phyloP scores from a whole-genome alignment of 2,888 invertebrate species.

The Drosophila meridiana region DNA sequence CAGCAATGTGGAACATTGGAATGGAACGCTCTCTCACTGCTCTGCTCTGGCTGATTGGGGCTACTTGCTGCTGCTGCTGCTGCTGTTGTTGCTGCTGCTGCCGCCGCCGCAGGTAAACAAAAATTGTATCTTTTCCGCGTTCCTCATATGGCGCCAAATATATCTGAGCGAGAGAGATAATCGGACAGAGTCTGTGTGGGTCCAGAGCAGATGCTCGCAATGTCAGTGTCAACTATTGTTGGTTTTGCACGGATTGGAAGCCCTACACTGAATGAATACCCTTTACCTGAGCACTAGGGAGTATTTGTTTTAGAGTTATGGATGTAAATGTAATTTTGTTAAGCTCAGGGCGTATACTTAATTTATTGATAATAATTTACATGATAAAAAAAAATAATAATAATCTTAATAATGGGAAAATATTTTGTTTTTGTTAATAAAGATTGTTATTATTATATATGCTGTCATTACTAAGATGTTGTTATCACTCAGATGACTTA shows the following conservation, averaged over 20 bases:
- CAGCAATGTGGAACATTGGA: conserved; percentile 47
- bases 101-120: conserved; percentile 49
- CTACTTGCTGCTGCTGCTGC: conserved; percentile 13
- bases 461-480: background rate
- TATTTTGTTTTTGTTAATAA: background rate
- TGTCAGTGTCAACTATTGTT: conserved; percentile 71
- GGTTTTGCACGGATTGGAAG: conserved; percentile 36
- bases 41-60: conserved; percentile 10
- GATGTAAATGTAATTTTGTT: background rate
- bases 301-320: background rate
- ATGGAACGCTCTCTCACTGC: conserved; percentile 50
- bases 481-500: background rate
- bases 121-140: conserved; percentile 45
- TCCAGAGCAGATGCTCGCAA: conserved; percentile 51
- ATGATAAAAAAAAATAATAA: background rate
- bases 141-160: conserved; percentile 55
- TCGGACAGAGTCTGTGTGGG: conserved; percentile 24
- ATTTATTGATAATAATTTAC: background rate
- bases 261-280: conserved; percentile 48
- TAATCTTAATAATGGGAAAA: no score
- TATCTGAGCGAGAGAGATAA: conserved; percentile 36
- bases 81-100: conserved; percentile 2
- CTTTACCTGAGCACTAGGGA: conserved; percentile 2
- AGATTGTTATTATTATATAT: background rate
- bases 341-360: background rate